phyloP scores from a whole-genome alignment of 1,140 invertebrate genomes.

The Drosophila nasuta region DNA sequence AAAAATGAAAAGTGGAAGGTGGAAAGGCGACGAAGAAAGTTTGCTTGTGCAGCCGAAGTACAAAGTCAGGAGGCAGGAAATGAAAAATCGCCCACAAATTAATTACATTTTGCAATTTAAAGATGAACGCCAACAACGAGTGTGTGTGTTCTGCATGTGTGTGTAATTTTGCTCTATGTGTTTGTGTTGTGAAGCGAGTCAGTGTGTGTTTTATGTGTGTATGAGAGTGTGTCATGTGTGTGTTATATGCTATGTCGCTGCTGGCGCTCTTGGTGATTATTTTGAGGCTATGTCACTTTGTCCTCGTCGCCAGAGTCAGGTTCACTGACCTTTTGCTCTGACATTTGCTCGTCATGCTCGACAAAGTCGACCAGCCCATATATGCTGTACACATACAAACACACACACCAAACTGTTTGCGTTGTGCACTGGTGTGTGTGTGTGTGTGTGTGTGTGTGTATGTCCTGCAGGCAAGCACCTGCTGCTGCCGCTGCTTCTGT shows the following conservation, averaged over 20 bases:
- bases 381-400: slow-evolving; percentile 18
- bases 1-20: slow-evolving; percentile 18
- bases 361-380: slow-evolving; percentile 38
- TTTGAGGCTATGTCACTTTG: slow-evolving; percentile 49
- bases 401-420: slow-evolving; percentile 41
- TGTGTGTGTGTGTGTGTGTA: slow-evolving; percentile 14
- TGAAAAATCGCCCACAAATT: slow-evolving; percentile 71
- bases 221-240: slow-evolving; percentile 13
- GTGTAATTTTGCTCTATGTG: slow-evolving; percentile 2
- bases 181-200: neutral
- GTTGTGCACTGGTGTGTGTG: slow-evolving; percentile 35
- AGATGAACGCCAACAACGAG: slow-evolving; percentile 25
- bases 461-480: slow-evolving; percentile 65
- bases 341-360: slow-evolving; percentile 61
- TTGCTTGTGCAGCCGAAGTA: slow-evolving; percentile 36
- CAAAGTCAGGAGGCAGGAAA: slow-evolving; percentile 64
- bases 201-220: slow-evolving; percentile 8
- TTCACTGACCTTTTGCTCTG: slow-evolving; percentile 70
- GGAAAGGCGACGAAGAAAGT: slow-evolving; percentile 1
- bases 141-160: neutral
- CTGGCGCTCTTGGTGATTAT: slow-evolving; percentile 57
- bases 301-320: slow-evolving; percentile 39
- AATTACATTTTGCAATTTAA: slow-evolving; percentile 77
- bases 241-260: slow-evolving; percentile 32
- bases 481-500: slow-evolving; percentile 30